Conservation (phyloP, 2,113 vertebrate species). For the Coracopsis vasa region DNA sequence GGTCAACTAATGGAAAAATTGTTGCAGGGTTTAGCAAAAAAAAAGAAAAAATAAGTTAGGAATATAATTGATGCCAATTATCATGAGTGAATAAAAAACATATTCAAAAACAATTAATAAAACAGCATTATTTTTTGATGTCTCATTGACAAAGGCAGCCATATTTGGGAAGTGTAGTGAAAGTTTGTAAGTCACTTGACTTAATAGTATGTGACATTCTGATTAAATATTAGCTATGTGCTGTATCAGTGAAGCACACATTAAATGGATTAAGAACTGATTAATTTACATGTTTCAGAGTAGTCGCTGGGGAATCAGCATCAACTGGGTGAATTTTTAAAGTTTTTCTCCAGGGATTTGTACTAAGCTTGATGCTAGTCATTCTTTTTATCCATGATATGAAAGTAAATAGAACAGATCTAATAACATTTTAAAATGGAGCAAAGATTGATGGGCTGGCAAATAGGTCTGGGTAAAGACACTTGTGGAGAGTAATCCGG, state of each 20-base stretch:
- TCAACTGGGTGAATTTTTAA: constrained; percentile 55
- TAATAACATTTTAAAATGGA: constrained; percentile 22
- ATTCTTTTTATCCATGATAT: constrained; percentile 36
- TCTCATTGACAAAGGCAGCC: neutral
- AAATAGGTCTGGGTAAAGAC: constrained; percentile 20
- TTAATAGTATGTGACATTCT: constrained; percentile 30
- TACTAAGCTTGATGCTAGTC: constrained; percentile 56
- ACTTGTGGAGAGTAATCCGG: neutral
- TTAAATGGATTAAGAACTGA: constrained; percentile 67
- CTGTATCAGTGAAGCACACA: constrained; percentile 50
- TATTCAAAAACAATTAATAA: fast-evolving
- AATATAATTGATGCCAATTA: neutral
- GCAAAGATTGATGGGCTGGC: constrained; percentile 19
- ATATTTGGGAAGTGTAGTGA: neutral
- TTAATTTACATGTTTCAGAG: constrained; percentile 35
- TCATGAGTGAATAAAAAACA: neutral
- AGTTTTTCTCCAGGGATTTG: constrained; percentile 28
- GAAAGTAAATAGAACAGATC: constrained; percentile 44
- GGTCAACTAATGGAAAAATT: neutral
- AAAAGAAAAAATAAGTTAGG: neutral
- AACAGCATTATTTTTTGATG: neutral
- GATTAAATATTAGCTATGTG: constrained; percentile 59
- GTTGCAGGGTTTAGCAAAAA: neutral
- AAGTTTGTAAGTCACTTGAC: neutral
- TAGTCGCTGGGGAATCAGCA: constrained; percentile 44